Evolutionary conservation across 2,888 invertebrate species (phyloP).

Genomic region (Eupithecia centaureata): DNA sequence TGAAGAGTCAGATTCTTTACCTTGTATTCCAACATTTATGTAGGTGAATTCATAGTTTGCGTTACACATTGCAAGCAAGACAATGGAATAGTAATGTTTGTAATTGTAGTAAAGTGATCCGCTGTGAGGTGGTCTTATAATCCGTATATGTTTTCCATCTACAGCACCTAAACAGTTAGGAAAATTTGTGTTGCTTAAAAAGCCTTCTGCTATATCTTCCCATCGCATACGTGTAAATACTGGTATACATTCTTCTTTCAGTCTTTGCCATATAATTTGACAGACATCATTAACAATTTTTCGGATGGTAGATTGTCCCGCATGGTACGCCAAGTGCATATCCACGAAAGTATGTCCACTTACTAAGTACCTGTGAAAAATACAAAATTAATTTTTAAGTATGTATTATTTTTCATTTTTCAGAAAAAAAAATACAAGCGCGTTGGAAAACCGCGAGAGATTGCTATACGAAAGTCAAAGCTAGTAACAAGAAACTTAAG

Average conservation of each 20-base stretch:
- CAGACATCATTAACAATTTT: slow-evolving; percentile 46
- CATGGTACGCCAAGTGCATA: slow-evolving; percentile 45
- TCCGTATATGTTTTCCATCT: slow-evolving; percentile 41
- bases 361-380: slow-evolving; percentile 41
- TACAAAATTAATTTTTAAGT: slow-evolving; percentile 16
- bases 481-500: slow-evolving; percentile 44
- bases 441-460: slow-evolving; percentile 45
- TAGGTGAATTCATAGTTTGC: slow-evolving; percentile 44
- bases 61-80: slow-evolving; percentile 41
- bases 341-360: slow-evolving; percentile 46
- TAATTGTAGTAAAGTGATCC: slow-evolving; percentile 45
- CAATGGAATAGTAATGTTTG: slow-evolving; percentile 43
- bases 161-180: slow-evolving; percentile 41
- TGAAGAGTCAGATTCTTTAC: too few relatives aligned
- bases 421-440: slow-evolving; percentile 32
- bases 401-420: slow-evolving; percentile 21
- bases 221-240: slow-evolving; percentile 43
- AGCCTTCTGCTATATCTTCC: slow-evolving; percentile 41
- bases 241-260: slow-evolving; percentile 45
- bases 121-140: slow-evolving; percentile 43
- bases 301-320: slow-evolving; percentile 45
- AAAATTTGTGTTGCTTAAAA: slow-evolving; percentile 41
- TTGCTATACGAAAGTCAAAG: slow-evolving; percentile 40
- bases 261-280: slow-evolving; percentile 46
- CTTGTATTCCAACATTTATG: not conserved